phyloP scores from a whole-genome alignment of 2,888 invertebrate species.

The Meganola albula region DNA sequence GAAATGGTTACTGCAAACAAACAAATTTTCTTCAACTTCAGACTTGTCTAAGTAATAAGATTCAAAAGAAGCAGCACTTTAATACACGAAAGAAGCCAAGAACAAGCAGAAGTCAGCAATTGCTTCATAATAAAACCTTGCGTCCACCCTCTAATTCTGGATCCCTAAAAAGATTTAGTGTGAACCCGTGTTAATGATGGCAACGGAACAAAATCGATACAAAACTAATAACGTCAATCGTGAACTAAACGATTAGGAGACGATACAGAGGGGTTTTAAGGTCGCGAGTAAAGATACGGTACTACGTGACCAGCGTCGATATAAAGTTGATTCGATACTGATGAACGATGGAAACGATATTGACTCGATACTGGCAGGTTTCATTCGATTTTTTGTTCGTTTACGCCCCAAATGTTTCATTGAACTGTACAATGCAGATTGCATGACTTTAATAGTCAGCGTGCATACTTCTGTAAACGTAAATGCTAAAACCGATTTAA shows the following conservation, averaged over 20 bases:
- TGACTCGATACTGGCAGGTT: slow-evolving; percentile 20
- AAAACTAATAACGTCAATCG: slow-evolving; percentile 38
- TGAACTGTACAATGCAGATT: neutral
- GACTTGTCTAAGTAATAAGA: too few relatives aligned
- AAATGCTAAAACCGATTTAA: too few relatives aligned
- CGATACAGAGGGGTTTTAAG: slow-evolving; percentile 38
- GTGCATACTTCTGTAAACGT: too few relatives aligned
- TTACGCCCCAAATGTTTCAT: slow-evolving; percentile 16
- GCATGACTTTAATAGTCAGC: too few relatives aligned
- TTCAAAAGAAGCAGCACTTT: too few relatives aligned
- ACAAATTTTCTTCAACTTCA: too few relatives aligned
- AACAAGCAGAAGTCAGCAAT: too few relatives aligned
- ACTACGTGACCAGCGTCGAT: slow-evolving; percentile 36
- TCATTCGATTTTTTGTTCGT: slow-evolving; percentile 28
- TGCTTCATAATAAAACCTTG: too few relatives aligned
- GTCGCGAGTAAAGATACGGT: slow-evolving; percentile 36
- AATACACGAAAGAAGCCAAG: too few relatives aligned
- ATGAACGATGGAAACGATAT: slow-evolving; percentile 30
- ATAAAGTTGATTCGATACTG: slow-evolving; percentile 26
- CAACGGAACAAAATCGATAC: slow-evolving; percentile 34
- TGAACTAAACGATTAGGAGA: slow-evolving; percentile 37
- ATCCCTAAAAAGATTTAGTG: too few relatives aligned
- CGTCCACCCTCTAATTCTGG: too few relatives aligned
- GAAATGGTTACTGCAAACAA: too few relatives aligned
- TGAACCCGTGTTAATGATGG: slow-evolving; percentile 33